A percentile compares a stretch with the other conserved stretches of the same genome.
These are phyloP conservation scores for Daboia siamensis DNA, from an alignment of 2,113 vertebrate species.

Conservation along the genomic window DNA sequence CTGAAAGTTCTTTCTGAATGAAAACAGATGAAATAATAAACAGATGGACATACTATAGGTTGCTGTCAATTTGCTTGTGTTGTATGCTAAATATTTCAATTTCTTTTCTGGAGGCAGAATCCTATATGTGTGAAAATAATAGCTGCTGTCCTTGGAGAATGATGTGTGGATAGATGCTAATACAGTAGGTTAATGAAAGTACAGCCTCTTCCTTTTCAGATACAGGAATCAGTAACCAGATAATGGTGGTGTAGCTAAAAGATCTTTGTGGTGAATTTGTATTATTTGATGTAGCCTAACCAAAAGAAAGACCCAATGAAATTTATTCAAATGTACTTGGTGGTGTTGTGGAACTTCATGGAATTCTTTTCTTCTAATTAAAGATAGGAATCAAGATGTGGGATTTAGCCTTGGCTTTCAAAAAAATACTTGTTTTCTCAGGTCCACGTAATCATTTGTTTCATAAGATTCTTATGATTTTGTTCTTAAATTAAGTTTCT, in stretches of 20 bases:
- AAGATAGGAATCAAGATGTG: background rate
- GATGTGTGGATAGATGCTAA: background rate
- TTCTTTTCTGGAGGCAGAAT: background rate
- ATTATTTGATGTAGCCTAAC: background rate
- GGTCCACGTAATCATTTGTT: background rate
- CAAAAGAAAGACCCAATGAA: background rate
- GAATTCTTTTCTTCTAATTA: background rate
- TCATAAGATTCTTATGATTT: background rate
- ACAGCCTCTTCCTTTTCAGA: background rate
- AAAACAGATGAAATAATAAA: conserved; percentile 34
- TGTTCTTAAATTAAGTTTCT: background rate
- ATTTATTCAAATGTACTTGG: background rate
- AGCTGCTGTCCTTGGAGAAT: background rate
- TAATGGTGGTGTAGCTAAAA: background rate
- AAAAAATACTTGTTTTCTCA: background rate
- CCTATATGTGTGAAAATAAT: background rate
- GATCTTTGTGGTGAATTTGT: background rate
- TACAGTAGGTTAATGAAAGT: background rate
- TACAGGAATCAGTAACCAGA: background rate
- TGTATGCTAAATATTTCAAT: conserved; percentile 11
- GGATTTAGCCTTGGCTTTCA: background rate
- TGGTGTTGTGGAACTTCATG: background rate
- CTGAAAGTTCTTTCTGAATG: conserved; percentile 34
- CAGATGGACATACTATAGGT: background rate
- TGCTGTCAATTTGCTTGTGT: background rate